A percentile compares a stretch with the other conserved stretches of the same genome.
phyloP scores from a whole-genome alignment of 1,140 invertebrate species.

The Dendrolimus kikuchii region DNA sequence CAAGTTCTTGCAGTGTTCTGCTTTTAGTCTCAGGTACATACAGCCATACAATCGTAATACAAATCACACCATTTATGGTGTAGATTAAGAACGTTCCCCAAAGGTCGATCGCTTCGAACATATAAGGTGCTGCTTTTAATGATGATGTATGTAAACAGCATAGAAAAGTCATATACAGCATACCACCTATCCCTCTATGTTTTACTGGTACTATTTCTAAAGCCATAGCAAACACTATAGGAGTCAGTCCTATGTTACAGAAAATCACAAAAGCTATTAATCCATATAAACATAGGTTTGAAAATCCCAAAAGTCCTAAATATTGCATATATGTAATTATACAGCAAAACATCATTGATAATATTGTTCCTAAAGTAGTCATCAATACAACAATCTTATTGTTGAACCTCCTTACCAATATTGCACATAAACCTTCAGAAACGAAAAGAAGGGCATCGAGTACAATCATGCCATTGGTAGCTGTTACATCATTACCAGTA shows the following conservation, averaged over 20 bases:
- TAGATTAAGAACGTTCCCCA: slow-evolving; percentile 12
- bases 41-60: slow-evolving; percentile 5
- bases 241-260: slow-evolving; percentile 2
- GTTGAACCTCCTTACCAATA: slow-evolving; percentile 3
- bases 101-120: slow-evolving; percentile 3
- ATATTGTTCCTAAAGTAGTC: not conserved
- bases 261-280: slow-evolving; percentile 5
- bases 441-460: slow-evolving; percentile 5
- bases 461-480: not conserved
- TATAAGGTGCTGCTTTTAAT: slow-evolving; percentile 10
- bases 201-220: slow-evolving; percentile 13
- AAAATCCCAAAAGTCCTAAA: not conserved
- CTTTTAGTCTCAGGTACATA: slow-evolving; percentile 11
- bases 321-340: slow-evolving; percentile 4
- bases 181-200: slow-evolving; percentile 8
- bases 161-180: slow-evolving; percentile 6
- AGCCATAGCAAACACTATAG: slow-evolving; percentile 5
- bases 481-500: not conserved
- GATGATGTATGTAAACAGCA: slow-evolving; percentile 6
- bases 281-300: slow-evolving; percentile 3
- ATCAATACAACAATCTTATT: slow-evolving; percentile 9
- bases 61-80: slow-evolving; percentile 4
- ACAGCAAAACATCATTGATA: not conserved
- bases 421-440: not conserved
- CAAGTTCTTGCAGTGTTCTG: slow-evolving; percentile 12